Conservation (phyloP, 1,140 invertebrate genomes). For the Bombus balteatus region DNA sequence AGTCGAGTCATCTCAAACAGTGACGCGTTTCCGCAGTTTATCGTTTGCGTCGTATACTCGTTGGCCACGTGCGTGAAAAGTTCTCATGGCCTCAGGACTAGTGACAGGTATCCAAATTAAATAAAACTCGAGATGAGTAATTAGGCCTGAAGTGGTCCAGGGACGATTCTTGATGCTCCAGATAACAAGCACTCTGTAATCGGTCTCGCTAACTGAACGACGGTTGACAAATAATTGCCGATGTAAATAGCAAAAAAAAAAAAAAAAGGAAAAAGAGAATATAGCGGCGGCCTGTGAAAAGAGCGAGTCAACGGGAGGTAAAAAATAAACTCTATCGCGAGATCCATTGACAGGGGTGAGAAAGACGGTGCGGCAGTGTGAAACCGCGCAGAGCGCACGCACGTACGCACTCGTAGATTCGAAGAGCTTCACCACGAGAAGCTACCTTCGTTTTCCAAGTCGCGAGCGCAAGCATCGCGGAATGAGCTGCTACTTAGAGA, state of each 20-base stretch:
- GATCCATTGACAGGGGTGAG: background rate
- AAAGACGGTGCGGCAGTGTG: background rate
- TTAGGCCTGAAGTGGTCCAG: slow-evolving; percentile 2
- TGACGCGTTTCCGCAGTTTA: background rate
- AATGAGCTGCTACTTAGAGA: slow-evolving; percentile 78
- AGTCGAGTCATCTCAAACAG: slow-evolving; percentile 29
- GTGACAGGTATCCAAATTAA: background rate
- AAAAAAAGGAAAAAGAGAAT: background rate
- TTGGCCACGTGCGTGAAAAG: background rate
- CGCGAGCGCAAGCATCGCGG: slow-evolving; percentile 60
- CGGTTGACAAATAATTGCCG: slow-evolving; percentile 38
- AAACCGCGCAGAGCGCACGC: background rate
- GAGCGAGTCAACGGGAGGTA: background rate
- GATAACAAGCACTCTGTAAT: slow-evolving; percentile 27
- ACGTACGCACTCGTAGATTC: slow-evolving; percentile 17
- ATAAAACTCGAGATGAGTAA: background rate
- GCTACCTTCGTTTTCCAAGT: slow-evolving; percentile 55
- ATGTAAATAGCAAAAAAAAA: slow-evolving; percentile 16
- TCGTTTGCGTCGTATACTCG: background rate
- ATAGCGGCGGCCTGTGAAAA: slow-evolving; percentile 20
- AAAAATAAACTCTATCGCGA: slow-evolving; percentile 21
- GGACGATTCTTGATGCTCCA: background rate
- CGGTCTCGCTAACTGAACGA: background rate
- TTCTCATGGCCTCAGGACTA: rapidly evolving
- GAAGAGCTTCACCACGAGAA: slow-evolving; percentile 20